phyloP scores from a whole-genome alignment of 2,113 vertebrate genomes.

The Odocoileus virginianus region DNA sequence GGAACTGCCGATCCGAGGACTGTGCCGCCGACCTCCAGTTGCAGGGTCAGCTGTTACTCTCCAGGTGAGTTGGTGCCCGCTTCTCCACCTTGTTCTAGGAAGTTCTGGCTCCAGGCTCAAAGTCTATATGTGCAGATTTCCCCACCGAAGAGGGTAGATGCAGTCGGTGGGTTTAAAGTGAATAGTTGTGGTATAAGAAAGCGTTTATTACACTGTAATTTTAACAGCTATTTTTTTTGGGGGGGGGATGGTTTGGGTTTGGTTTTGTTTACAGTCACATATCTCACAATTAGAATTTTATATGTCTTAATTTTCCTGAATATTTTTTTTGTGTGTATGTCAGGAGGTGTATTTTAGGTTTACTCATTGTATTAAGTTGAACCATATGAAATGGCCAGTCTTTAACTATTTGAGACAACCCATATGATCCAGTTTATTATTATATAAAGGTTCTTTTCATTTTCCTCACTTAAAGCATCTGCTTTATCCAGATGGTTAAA shows the following conservation, averaged over 20 bases:
- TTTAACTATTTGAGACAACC: neutral
- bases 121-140: neutral
- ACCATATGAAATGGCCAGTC: neutral
- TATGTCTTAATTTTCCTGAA: neutral
- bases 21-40: constrained; percentile 95
- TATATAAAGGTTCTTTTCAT: neutral
- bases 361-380: neutral
- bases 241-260: neutral
- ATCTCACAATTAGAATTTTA: neutral
- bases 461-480: neutral
- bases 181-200: neutral
- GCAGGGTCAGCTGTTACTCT: constrained; percentile 90
- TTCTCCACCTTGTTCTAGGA: fast-evolving
- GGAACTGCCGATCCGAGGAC: constrained; percentile 96
- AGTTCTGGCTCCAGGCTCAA: neutral
- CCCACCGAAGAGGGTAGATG: neutral
- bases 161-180: neutral
- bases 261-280: neutral
- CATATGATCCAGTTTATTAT: neutral
- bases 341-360: neutral
- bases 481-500: neutral
- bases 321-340: neutral
- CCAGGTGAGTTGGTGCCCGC: constrained; percentile 82
- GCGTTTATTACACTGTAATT: neutral
- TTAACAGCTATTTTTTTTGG: neutral